These are phyloP conservation scores for Psittacula cyanocephala DNA, from an alignment of 2,113 vertebrate species.

Conservation along the genomic window DNA sequence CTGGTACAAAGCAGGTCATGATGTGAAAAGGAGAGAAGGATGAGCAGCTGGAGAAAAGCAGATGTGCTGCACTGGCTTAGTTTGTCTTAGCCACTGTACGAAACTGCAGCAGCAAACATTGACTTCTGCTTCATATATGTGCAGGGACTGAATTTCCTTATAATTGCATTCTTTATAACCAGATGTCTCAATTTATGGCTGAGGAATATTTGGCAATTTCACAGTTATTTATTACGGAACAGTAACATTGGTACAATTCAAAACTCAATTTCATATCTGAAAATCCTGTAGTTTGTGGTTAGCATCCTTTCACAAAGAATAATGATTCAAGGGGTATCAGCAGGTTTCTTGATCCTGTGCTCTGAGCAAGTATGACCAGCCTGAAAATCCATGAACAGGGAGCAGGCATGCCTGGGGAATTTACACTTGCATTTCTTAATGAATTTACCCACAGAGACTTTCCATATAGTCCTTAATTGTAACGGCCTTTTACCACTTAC, in stretches of 20 bases:
- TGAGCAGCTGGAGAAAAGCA: background rate
- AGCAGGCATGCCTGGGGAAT: background rate
- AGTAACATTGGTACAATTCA: background rate
- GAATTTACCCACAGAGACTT: background rate
- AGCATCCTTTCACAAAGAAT: background rate
- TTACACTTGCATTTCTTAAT: background rate
- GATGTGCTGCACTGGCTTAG: background rate
- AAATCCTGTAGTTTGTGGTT: background rate
- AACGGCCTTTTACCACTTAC: background rate
- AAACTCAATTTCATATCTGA: background rate
- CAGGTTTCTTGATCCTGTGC: background rate
- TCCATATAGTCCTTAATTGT: background rate
- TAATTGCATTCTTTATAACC: background rate
- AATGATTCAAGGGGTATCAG: background rate
- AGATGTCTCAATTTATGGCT: background rate
- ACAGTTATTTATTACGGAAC: background rate
- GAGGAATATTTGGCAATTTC: background rate
- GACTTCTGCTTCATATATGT: background rate
- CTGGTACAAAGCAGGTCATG: background rate
- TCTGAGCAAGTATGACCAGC: background rate
- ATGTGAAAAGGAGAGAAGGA: background rate
- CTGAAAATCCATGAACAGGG: background rate
- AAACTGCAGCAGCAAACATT: background rate
- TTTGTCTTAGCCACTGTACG: rapidly evolving
- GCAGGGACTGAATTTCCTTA: background rate